phyloP scores from a whole-genome alignment of 2,888 invertebrate genomes.

The Dynastes maya region DNA sequence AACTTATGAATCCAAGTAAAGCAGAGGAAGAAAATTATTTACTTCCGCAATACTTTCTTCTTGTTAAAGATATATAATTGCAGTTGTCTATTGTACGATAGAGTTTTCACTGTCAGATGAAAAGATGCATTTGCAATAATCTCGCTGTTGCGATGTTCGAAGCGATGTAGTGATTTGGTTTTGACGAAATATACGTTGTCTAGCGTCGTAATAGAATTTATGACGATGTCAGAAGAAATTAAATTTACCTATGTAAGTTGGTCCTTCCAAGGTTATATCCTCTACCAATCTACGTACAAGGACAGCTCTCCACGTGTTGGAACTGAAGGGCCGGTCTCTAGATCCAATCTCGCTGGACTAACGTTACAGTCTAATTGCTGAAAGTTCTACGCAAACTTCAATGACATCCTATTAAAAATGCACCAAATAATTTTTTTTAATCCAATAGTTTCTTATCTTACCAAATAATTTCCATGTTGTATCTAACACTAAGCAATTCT shows the following conservation, averaged over 20 bases:
- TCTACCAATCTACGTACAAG: too few species aligned
- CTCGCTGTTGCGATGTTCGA: background rate
- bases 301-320: conserved; percentile 81
- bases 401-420: conserved; percentile 77
- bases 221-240: background rate
- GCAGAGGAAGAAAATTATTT: too few species aligned
- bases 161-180: background rate
- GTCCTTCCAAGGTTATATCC: too few species aligned
- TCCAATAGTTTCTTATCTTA: too few species aligned
- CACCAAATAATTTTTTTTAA: background rate
- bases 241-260: conserved; percentile 72
- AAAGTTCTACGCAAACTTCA: conserved; percentile 79
- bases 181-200: background rate
- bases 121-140: conserved; percentile 8
- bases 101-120: conserved; percentile 20
- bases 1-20: too few species aligned
- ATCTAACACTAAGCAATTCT: conserved; percentile 76
- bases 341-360: too few species aligned
- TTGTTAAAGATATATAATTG: background rate
- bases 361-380: conserved; percentile 78
- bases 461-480: too few species aligned
- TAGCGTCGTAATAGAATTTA: background rate
- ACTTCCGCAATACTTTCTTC: too few species aligned
- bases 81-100: conserved; percentile 7
- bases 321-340: conserved; percentile 79